A percentile compares a stretch with the other conserved stretches of the same genome.
Evolutionary conservation across 1,140 invertebrate species (phyloP).

Genomic region (Procambarus virginalis): DNA sequence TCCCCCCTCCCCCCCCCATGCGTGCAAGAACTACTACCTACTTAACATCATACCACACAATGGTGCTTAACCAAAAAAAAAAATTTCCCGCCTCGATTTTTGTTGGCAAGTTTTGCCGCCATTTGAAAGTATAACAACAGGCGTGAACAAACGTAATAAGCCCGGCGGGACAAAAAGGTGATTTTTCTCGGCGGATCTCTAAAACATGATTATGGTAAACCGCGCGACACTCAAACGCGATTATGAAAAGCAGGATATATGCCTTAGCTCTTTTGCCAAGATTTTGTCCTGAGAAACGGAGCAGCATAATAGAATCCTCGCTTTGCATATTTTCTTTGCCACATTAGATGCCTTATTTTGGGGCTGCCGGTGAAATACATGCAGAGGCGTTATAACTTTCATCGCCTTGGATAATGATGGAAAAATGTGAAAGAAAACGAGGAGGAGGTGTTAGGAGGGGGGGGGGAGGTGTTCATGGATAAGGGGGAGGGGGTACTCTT

Average conservation of each 20-base stretch:
- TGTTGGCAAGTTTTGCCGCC: conserved; percentile 11
- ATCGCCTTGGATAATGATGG: too few species aligned
- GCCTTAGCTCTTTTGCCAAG: conserved; percentile 16
- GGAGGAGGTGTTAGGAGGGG: too few species aligned
- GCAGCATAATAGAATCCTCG: conserved; percentile 34
- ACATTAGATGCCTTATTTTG: conserved; percentile 25
- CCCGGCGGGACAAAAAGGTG: conserved; percentile 27
- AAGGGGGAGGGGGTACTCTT: too few species aligned
- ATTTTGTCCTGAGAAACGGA: conserved; percentile 26
- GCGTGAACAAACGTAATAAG: conserved; percentile 45
- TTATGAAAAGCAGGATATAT: conserved; percentile 67
- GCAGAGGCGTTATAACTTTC: neutral
- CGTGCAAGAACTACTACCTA: too few species aligned
- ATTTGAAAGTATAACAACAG: conserved; percentile 42
- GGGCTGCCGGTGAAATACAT: neutral
- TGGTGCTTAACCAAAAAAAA: neutral
- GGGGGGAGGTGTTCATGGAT: too few species aligned
- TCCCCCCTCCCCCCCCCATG: too few species aligned
- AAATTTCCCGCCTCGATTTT: neutral
- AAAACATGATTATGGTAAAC: conserved; percentile 67
- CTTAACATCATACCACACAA: neutral
- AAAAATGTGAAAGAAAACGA: too few species aligned
- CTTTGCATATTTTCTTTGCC: conserved; percentile 38
- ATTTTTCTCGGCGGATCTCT: conserved; percentile 37
- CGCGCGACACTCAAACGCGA: conserved; percentile 58